A percentile compares a stretch with the other conserved stretches of the same genome.
phyloP scores from a whole-genome alignment of 2,797 vertebrate species.

The Trichosurus vulpecula region DNA sequence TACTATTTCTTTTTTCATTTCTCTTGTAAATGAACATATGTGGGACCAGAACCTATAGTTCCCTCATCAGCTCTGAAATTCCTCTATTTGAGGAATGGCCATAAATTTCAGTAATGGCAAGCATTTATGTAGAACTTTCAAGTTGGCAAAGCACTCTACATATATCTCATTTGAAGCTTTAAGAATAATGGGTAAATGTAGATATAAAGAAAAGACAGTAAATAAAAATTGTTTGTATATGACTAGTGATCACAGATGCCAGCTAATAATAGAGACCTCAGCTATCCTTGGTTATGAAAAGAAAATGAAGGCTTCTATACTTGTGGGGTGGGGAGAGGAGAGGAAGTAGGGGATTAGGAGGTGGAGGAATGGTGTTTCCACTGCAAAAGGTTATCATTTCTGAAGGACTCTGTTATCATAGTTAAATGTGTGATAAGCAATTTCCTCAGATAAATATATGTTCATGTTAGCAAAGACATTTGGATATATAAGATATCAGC shows the following conservation, averaged over 20 bases:
- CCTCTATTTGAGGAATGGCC: neutral
- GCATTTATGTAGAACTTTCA: neutral
- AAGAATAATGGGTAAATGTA: neutral
- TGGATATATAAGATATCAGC: neutral
- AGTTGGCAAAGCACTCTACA: neutral
- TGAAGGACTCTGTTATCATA: conserved; percentile 16
- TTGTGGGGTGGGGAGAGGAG: neutral
- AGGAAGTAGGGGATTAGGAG: neutral
- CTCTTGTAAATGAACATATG: neutral
- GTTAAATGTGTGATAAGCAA: neutral
- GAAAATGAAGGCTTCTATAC: conserved; percentile 32
- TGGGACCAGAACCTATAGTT: neutral
- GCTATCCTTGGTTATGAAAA: conserved; percentile 4
- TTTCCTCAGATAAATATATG: conserved; percentile 13
- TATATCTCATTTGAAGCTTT: neutral
- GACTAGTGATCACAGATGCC: neutral
- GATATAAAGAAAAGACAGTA: neutral
- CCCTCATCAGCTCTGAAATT: neutral
- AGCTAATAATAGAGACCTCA: neutral
- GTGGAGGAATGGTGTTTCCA: neutral
- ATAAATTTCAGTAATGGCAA: neutral
- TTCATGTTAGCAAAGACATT: neutral
- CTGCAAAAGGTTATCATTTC: conserved; percentile 32
- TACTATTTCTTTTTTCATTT: conserved; percentile 9
- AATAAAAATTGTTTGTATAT: neutral